Evolutionary conservation across 1,140 invertebrate genomes (phyloP), one percentile per base, ranked within the genome.

Genomic region (Drosophila navojoa): DNA sequence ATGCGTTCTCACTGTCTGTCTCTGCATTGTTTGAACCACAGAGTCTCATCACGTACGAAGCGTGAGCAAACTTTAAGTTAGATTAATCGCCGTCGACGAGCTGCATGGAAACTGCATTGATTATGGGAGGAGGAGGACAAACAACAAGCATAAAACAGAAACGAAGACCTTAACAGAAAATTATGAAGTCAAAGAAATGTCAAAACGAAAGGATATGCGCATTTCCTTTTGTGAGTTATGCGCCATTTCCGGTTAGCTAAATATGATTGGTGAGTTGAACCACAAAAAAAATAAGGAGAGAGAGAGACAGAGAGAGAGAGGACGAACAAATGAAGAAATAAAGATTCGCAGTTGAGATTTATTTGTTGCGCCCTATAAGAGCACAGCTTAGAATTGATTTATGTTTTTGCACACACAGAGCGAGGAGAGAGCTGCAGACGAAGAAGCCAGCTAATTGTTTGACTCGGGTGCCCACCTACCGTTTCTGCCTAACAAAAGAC

Each of bases 31-130:
- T 47, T 35, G 69, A 15, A 2, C 42, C 42, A 54, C 63, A 87
- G 71, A 87, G 71, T 68, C 84, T 35, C 60, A 71, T 89, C 84
- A 89, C 84, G 84, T 89, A 80, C 85, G 74, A 53, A 54, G 84
- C 84, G 84, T 89, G 84, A 89, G 85, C 85, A 89, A 89, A 89
- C 84, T 89, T 89, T 84, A 89, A 89, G 84, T 89, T 84, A 89
- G 84, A 89, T 89, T 89, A 90, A 89, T 89, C 80, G 84, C 60
- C 64, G 62, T 47, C 27, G 38, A 52, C 49, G 70, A 59, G 55
- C 55, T 62, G 58, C 58, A 69, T 62, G 44, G 66, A 70, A 63
- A 53, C 54, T 59, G 62, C 73, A 76, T 74, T 71, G 64, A 81
- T 81, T 77, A 76, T 80, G 70, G 55, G 62, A 64, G 63, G 60